Conservation (phyloP, 2,113 vertebrate genomes). For the Brachyhypopomus occidentalis region DNA sequence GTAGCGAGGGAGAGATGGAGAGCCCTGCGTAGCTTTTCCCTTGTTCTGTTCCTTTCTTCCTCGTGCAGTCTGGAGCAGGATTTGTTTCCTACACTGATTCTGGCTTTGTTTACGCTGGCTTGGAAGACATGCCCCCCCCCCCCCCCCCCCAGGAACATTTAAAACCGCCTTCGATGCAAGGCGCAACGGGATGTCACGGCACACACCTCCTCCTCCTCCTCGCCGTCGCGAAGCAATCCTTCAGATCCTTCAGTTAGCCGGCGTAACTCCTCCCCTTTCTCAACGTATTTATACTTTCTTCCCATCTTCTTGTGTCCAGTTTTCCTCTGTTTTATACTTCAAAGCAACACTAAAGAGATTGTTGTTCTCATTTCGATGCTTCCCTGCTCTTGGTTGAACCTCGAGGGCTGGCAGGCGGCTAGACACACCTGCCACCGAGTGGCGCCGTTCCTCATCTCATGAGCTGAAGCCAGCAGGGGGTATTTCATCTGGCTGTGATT, state of each 20-base stretch:
- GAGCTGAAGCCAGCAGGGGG: neutral
- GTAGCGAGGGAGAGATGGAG: neutral
- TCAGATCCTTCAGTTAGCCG: neutral
- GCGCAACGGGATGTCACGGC: neutral
- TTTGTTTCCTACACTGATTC: constrained; percentile 67
- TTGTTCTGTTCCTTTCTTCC: constrained; percentile 38
- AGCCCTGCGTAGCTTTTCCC: constrained; percentile 1
- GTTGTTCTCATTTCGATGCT: constrained; percentile 8
- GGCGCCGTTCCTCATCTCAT: neutral
- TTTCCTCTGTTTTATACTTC: neutral
- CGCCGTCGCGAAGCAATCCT: neutral
- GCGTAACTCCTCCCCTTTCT: neutral
- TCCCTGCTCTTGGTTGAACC: neutral
- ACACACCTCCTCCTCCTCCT: neutral
- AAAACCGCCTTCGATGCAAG: neutral
- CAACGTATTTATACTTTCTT: neutral
- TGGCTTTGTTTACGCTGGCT: constrained; percentile 73
- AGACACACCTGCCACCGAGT: neutral
- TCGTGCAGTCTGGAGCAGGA: constrained; percentile 21
- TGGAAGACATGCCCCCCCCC: too few species aligned
- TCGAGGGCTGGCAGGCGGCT: neutral
- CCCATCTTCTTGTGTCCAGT: neutral
- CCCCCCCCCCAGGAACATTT: neutral
- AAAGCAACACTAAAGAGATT: neutral
- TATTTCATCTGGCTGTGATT: neutral